These are phyloP conservation scores for Mythimna loreyi DNA, from an alignment of 2,888 invertebrate species.

Conservation along the genomic window DNA sequence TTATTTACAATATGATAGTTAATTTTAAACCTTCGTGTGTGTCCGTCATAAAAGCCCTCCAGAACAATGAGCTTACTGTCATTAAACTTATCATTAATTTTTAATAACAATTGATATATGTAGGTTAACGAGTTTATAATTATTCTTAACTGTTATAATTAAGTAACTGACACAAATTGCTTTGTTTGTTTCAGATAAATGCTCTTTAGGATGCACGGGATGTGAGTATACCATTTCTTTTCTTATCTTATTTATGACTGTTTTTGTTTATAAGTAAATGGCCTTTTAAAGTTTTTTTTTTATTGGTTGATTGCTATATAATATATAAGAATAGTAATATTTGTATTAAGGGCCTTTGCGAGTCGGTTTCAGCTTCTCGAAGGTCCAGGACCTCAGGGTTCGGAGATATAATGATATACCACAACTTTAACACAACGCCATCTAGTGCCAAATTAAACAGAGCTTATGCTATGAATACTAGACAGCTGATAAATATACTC, in stretches of 20 bases:
- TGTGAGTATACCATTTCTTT: slow-evolving; percentile 76
- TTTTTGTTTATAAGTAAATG: neutral
- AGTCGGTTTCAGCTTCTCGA: no score
- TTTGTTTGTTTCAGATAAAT: slow-evolving; percentile 87
- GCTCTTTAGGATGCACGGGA: slow-evolving; percentile 83
- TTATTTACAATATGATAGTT: neutral
- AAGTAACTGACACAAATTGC: slow-evolving; percentile 63
- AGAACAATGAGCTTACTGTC: slow-evolving; percentile 16
- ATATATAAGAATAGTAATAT: no score
- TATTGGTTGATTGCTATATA: no score
- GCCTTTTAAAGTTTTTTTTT: neutral
- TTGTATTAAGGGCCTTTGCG: no score
- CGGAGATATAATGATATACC: no score
- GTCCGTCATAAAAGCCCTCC: neutral
- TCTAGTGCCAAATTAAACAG: no score
- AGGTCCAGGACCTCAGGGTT: no score
- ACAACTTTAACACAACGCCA: no score
- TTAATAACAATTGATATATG: no score
- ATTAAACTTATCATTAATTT: slow-evolving; percentile 35
- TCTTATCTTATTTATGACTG: neutral
- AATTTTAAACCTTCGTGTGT: neutral
- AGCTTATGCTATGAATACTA: no score
- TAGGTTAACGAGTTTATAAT: slow-evolving; percentile 32
- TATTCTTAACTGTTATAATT: slow-evolving; percentile 45
- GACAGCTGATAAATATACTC: no score